A percentile compares a stretch with the other conserved stretches of the same genome.
Evolutionary conservation across 2,113 vertebrate species (phyloP).

Genomic region (Chaenocephalus aceratus): DNA sequence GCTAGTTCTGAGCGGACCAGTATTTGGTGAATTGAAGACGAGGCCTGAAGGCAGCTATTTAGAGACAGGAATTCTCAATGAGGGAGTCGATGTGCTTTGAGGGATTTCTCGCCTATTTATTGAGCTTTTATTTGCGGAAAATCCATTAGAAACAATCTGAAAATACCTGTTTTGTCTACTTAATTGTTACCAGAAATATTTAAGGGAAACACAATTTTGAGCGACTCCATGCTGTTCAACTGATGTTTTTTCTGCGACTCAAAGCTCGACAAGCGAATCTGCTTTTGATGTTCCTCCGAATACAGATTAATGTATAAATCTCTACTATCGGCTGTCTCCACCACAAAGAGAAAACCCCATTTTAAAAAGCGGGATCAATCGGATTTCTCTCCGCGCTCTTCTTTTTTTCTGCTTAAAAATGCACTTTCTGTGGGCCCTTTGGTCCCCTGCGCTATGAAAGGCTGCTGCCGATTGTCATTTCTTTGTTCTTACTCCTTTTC

Average conservation of each 20-base stretch:
- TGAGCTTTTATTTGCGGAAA: slow-evolving; percentile 6
- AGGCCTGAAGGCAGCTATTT: slow-evolving; percentile 29
- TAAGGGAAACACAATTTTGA: slow-evolving; percentile 8
- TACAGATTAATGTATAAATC: slow-evolving; percentile 46
- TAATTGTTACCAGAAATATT: slow-evolving; percentile 17
- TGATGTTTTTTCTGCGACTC: slow-evolving; percentile 17
- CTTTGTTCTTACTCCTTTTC: too few relatives aligned
- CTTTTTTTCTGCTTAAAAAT: slow-evolving; percentile 41
- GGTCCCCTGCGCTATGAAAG: slow-evolving; percentile 29
- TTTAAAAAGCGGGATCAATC: slow-evolving; percentile 1
- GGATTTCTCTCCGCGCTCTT: slow-evolving; percentile 25
- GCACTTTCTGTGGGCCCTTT: slow-evolving; percentile 31
- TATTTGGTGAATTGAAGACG: neutral
- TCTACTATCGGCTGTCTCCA: slow-evolving; percentile 25
- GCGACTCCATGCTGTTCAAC: neutral
- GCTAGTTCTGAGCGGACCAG: neutral
- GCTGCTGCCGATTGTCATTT: slow-evolving; percentile 21
- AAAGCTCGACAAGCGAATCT: slow-evolving; percentile 29
- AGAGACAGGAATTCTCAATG: slow-evolving; percentile 9
- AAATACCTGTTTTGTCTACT: neutral
- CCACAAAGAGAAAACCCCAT: slow-evolving; percentile 6
- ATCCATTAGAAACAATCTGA: slow-evolving; percentile 11
- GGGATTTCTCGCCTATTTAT: slow-evolving; percentile 1
- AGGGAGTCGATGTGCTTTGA: slow-evolving; percentile 3
- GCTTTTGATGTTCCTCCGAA: slow-evolving; percentile 60